Base-by-base conservation (phyloP, 2,888 invertebrate genomes). In the Caenorhabditis virilis region DNA sequence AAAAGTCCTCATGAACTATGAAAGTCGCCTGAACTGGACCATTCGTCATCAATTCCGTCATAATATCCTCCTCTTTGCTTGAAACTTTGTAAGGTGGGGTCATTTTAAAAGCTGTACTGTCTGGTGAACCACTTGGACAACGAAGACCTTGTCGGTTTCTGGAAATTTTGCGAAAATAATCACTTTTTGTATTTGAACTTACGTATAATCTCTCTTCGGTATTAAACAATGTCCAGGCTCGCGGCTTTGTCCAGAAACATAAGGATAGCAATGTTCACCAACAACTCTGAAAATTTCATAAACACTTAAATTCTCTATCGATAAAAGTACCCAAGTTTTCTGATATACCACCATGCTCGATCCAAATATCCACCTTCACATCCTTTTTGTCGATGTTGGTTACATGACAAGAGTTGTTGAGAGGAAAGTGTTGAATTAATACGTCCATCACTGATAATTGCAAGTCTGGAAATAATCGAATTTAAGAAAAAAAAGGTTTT, bases 1-100 rank as follows among this genome's bases (percentile, higher is more conserved):
- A 95, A 88, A 95, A 93, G 85, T 95, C 95, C 75, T 91, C 91
- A 83, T 91, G 89, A 1, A 95, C 91, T 68, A 88, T 89, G 89
- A 95, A 91, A 15, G 92, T 90, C 0, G 94, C 93, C 91, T 86
- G 42, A 1, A 95, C 92, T 1, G 95, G 95, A 43, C 95, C 95
- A 41, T 92, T 92, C 45, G 88, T 88, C 85, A 89, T 87, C 50
- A 95, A 92, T 83, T 95, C 95, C 52, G 90, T 88, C 92, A 92
- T 93, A 74, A 95, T 92, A 79, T 93, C 93, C 15, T 89, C 87
- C 70, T 87, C 87, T 61, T 80, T 61, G 45, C 60, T 72, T 20
- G 78, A 77, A 3, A 78, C 70, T 30, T 86, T 80, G 76, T 86
- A 86, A 0, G 86, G 85, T 0, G 86, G 86, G 9, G 86, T 85